These are phyloP conservation scores for Clepsis dumicolana DNA, from an alignment of 2,888 invertebrate genomes.

Conservation along the genomic window DNA sequence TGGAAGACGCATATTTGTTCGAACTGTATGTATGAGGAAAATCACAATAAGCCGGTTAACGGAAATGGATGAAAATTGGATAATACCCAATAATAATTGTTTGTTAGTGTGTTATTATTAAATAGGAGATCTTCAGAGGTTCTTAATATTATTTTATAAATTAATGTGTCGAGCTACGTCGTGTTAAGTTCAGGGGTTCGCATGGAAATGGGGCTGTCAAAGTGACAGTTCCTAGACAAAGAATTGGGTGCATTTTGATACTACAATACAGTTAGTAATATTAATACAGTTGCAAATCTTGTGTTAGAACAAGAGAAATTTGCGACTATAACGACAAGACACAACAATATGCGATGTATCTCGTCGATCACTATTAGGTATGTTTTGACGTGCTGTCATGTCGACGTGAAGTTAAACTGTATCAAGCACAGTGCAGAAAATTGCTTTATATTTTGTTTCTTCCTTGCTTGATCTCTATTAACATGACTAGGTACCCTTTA, in stretches of 20 bases:
- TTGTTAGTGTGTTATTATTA: no score
- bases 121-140: no score
- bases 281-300: not conserved
- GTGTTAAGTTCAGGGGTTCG: no score
- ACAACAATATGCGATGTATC: conserved; percentile 2
- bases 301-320: not conserved
- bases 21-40: not conserved
- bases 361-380: conserved; percentile 5
- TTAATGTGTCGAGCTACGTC: no score
- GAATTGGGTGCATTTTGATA: no score
- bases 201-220: no score
- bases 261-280: no score
- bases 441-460: not conserved
- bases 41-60: not conserved
- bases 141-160: no score
- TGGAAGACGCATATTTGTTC: not conserved
- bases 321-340: not conserved
- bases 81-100: not conserved
- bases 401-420: conserved; percentile 3
- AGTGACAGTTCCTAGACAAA: no score
- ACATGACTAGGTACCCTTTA: not conserved
- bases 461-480: not conserved
- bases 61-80: not conserved
- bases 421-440: not conserved
- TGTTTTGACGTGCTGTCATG: not conserved